A percentile compares a stretch with the other conserved stretches of the same genome.
Evolutionary conservation across 2,113 vertebrate genomes (phyloP).

Genomic region (Caloenas nicobarica): DNA sequence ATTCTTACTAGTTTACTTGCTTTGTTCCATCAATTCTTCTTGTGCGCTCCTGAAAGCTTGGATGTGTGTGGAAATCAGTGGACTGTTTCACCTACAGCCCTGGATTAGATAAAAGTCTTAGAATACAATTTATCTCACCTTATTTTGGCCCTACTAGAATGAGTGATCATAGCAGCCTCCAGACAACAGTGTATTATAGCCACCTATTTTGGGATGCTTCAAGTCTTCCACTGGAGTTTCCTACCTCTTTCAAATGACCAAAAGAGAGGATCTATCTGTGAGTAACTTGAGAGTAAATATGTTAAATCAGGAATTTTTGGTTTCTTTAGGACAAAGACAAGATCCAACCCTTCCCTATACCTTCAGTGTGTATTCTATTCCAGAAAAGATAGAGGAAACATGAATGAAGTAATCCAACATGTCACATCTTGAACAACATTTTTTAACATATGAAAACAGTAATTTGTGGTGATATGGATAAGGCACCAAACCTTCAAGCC

Average conservation of each 20-base stretch:
- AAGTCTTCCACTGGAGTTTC: background rate
- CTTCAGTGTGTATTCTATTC: background rate
- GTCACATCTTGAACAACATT: background rate
- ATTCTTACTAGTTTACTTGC: background rate
- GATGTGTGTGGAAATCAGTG: background rate
- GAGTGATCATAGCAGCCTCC: background rate
- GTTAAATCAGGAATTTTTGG: background rate
- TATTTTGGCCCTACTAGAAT: background rate
- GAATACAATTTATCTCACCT: background rate
- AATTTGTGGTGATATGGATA: background rate
- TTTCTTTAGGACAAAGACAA: background rate
- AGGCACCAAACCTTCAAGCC: conserved; percentile 70
- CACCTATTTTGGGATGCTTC: background rate
- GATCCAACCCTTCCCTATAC: background rate
- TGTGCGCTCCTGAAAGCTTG: background rate
- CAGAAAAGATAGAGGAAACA: background rate
- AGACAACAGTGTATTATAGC: background rate
- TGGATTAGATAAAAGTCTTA: background rate
- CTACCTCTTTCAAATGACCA: background rate
- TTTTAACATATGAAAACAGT: background rate
- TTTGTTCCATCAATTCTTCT: background rate
- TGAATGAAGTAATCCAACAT: background rate
- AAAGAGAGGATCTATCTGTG: background rate
- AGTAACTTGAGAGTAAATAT: background rate
- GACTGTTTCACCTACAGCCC: background rate